Conservation (phyloP, 2,797 vertebrate genomes). For the Hylomyscus alleni region DNA sequence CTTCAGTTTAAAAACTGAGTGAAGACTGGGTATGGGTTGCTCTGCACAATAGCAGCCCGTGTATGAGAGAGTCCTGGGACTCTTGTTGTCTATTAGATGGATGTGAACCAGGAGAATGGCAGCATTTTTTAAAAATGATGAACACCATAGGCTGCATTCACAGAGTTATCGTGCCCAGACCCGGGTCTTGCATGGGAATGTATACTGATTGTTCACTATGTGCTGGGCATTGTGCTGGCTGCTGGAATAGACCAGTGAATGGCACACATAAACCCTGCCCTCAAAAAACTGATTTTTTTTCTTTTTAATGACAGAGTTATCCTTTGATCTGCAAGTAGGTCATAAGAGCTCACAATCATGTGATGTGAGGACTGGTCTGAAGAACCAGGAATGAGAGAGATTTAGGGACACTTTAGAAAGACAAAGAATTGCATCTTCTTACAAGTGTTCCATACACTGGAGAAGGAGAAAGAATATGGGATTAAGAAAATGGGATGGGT, state of each 20-base stretch:
- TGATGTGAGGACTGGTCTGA: background rate
- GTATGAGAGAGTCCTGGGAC: background rate
- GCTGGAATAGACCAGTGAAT: background rate
- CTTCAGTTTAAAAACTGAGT: slow-evolving; percentile 39
- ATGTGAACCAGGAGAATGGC: background rate
- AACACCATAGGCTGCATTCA: background rate
- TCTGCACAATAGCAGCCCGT: accelerated
- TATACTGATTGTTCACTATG: background rate
- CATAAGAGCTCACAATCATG: background rate
- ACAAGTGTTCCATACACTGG: background rate
- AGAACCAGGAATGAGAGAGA: background rate
- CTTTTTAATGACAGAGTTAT: background rate
- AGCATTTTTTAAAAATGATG: slow-evolving; percentile 3
- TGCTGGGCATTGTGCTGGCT: background rate
- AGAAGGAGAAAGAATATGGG: background rate
- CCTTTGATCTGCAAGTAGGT: background rate
- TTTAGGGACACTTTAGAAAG: background rate
- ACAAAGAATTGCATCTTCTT: background rate
- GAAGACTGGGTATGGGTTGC: background rate
- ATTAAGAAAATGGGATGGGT: background rate
- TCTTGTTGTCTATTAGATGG: background rate
- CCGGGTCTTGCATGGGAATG: background rate
- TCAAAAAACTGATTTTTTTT: background rate
- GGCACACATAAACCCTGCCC: background rate
- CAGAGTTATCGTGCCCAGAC: background rate